phyloP scores from a whole-genome alignment of 2,888 invertebrate genomes.

The Cyclophora albipunctata region DNA sequence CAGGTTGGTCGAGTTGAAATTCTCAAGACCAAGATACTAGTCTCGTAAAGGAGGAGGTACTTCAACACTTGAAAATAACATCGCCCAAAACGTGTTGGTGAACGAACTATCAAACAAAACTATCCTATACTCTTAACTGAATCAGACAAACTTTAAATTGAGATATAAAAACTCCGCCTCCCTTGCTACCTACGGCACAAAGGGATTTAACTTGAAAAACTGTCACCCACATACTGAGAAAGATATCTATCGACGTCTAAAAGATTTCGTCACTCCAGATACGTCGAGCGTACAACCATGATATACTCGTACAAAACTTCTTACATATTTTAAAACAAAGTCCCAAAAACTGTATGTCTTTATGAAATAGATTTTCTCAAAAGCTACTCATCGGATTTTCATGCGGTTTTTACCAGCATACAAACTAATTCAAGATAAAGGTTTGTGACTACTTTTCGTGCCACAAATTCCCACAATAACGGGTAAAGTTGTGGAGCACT shows the following conservation, averaged over 20 bases:
- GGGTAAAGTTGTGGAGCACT: too few species aligned
- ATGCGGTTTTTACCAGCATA: too few species aligned
- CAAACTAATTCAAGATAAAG: too few species aligned
- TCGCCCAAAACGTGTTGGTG: constrained; percentile 29
- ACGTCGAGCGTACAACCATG: too few species aligned
- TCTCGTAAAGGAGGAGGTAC: constrained; percentile 62
- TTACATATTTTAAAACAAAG: too few species aligned
- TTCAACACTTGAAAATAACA: constrained; percentile 40
- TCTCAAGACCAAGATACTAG: constrained; percentile 51
- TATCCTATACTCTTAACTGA: constrained; percentile 19
- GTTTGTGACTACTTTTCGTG: too few species aligned
- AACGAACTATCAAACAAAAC: constrained; percentile 32
- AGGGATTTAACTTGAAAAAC: neutral
- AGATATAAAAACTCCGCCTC: constrained; percentile 5
- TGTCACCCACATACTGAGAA: neutral
- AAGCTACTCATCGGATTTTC: too few species aligned
- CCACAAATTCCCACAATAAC: too few species aligned
- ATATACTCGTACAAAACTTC: too few species aligned
- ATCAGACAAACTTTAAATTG: constrained; percentile 13
- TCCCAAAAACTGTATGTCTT: too few species aligned
- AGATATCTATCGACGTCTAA: neutral
- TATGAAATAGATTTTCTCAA: too few species aligned
- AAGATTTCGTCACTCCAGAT: too few species aligned
- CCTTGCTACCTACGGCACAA: neutral
- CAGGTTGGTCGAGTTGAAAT: constrained; percentile 66